These are phyloP conservation scores for Rhodophaea formosa DNA, from an alignment of 2,888 invertebrate genomes.

Conservation along the genomic window DNA sequence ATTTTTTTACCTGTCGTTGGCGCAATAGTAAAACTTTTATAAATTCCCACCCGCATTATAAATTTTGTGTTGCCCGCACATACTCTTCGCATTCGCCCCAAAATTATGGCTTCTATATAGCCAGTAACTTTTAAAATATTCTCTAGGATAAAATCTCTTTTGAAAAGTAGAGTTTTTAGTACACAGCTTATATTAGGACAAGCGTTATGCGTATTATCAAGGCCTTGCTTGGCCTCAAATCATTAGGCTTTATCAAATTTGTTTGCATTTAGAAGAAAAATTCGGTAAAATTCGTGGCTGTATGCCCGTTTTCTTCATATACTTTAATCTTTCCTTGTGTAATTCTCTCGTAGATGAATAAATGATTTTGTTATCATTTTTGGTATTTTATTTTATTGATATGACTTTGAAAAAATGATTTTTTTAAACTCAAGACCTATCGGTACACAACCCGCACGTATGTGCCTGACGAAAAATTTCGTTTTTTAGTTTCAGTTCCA, in stretches of 20 bases:
- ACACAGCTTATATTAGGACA: constrained; percentile 5
- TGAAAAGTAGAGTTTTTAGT: not conserved
- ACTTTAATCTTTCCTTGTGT: constrained; percentile 9
- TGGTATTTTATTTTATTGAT: constrained; percentile 2
- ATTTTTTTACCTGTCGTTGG: no score
- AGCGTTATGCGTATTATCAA: not conserved
- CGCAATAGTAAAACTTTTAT: no score
- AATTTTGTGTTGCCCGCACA: no score
- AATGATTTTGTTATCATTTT: constrained; percentile 11
- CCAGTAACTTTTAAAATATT: constrained; percentile 4
- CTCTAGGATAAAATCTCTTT: not conserved
- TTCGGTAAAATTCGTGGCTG: not conserved
- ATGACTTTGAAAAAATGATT: no score
- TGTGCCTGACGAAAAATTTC: no score
- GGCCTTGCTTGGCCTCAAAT: constrained; percentile 4
- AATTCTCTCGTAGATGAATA: constrained; percentile 13
- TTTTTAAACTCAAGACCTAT: no score
- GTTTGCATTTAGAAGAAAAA: constrained; percentile 14
- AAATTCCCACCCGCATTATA: no score
- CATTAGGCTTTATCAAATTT: constrained; percentile 2
- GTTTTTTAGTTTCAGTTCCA: no score
- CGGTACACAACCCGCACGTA: no score
- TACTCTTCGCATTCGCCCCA: not conserved
- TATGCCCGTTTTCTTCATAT: constrained; percentile 2
- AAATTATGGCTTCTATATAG: not conserved